Base-by-base conservation (phyloP, 1,140 invertebrate species). In the Drosophila mayri region DNA sequence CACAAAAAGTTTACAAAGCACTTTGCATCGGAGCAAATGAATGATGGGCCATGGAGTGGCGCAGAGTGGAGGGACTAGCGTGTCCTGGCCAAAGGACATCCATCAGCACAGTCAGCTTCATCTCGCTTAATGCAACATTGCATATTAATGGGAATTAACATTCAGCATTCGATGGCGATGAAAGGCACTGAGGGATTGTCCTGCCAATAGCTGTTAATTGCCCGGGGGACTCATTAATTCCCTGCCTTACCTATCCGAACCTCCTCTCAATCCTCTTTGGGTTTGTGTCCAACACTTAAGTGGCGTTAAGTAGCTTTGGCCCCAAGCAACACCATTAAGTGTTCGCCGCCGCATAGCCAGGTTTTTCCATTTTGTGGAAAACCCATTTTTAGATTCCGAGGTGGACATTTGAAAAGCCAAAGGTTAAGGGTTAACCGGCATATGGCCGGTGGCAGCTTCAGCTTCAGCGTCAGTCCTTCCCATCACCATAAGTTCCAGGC, bases 1-100 rank as follows among this genome's bases (percentile, higher is more conserved):
- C 47, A 67, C 58, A 60, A 60, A 67, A 85, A 81, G 70, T 82
- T 81, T 66, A 78, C 82, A 75, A 78, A 86, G 66, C 82, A 86
- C 61, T 78, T 79, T 74, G 60, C 50, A 37, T 16, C 64, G 30
- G 9, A 22, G 55, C 22, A 37, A 44, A 37, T 37, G 41, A 59
- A 18, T 28, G 20, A 55, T 10, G 30, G 30, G 25, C 28, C 14
- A 16, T 25, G 2, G 32, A 18, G 30, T 16, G 16, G 18, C 4
- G 35, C 10, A 2, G 8, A 32, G 30, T 8, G 30, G 8, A 32
- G 30, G 10, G 30, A 10, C 30, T 10, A 30, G 25, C 4, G 25
- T 35, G 32, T 35, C 32, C 58, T 35, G 43, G 30, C 11, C 37
- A 16, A 32, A 28, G 46, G 46, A 70, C 50, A 46, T 49, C 58